Conservation (phyloP, 2,797 vertebrate genomes). For the Poecile montanus region DNA sequence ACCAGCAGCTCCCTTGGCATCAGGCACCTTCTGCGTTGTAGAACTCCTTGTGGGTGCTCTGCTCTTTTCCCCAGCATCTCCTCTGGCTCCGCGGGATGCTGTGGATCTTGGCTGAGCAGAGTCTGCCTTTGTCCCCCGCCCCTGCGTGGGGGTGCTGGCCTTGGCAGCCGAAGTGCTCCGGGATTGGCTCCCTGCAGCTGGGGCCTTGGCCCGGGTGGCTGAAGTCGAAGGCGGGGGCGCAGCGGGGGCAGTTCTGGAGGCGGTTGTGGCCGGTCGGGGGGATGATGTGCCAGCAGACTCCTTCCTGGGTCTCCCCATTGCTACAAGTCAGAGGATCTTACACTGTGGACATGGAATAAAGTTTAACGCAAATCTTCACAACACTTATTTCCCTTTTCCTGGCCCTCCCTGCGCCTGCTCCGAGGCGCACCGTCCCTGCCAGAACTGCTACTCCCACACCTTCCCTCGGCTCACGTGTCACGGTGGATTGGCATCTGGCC, state of each 20-base stretch:
- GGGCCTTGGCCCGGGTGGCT: not conserved
- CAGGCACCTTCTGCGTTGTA: fast-evolving
- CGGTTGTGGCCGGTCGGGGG: not conserved
- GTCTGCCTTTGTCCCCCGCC: not conserved
- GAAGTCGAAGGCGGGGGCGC: not conserved
- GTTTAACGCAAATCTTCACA: not conserved
- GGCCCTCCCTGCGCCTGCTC: not conserved
- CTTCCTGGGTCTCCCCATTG: slow-evolving; percentile 64
- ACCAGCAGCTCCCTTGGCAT: not conserved
- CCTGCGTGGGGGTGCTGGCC: not conserved
- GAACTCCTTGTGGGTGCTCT: not conserved
- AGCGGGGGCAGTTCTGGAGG: not conserved
- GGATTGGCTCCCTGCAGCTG: not conserved
- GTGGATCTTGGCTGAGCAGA: not conserved
- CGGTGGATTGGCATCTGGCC: not conserved
- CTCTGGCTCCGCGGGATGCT: not conserved
- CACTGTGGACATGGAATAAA: not conserved
- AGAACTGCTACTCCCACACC: not conserved
- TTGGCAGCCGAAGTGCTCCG: not conserved
- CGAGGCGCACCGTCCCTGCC: not conserved
- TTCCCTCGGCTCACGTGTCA: not conserved
- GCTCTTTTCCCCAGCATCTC: not conserved
- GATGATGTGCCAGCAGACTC: not conserved
- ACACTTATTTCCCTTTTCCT: not conserved
- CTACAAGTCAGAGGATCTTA: not conserved